phyloP scores from a whole-genome alignment of 2,113 vertebrate species.

The Actenoides lindsayi region DNA sequence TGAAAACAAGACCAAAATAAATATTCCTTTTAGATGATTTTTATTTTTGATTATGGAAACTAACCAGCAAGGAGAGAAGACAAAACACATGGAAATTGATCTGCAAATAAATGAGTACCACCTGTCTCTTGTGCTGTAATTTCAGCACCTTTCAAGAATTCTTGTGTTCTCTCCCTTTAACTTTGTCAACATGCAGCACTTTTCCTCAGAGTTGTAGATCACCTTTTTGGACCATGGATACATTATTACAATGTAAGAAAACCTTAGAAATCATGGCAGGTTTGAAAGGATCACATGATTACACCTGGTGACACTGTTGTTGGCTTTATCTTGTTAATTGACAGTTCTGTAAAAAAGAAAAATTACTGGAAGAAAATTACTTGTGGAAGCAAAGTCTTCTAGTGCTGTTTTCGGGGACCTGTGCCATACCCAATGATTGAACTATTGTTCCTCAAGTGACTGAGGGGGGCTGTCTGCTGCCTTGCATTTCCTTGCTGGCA shows the following conservation, averaged over 20 bases:
- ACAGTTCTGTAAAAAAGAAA: neutral
- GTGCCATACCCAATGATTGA: neutral
- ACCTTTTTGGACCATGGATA: neutral
- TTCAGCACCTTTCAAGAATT: constrained; percentile 46
- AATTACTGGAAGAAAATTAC: neutral
- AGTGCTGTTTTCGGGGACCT: neutral
- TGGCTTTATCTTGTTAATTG: neutral
- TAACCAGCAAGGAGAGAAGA: neutral
- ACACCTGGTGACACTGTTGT: neutral
- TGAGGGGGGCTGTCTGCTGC: neutral
- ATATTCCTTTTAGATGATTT: neutral
- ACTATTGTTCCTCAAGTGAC: neutral
- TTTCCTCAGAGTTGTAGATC: neutral
- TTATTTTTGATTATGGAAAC: neutral
- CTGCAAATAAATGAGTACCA: constrained; percentile 29
- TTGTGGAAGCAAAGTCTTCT: neutral
- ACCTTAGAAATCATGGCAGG: neutral
- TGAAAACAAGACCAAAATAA: neutral
- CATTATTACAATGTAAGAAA: neutral
- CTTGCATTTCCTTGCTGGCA: neutral
- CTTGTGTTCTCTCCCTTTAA: neutral
- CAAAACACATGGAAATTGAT: constrained; percentile 37
- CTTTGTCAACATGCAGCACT: neutral
- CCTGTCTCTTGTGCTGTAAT: constrained; percentile 37
- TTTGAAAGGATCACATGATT: neutral